phyloP scores from a whole-genome alignment of 2,888 invertebrate species.

The Scaptomyza polygonia region DNA sequence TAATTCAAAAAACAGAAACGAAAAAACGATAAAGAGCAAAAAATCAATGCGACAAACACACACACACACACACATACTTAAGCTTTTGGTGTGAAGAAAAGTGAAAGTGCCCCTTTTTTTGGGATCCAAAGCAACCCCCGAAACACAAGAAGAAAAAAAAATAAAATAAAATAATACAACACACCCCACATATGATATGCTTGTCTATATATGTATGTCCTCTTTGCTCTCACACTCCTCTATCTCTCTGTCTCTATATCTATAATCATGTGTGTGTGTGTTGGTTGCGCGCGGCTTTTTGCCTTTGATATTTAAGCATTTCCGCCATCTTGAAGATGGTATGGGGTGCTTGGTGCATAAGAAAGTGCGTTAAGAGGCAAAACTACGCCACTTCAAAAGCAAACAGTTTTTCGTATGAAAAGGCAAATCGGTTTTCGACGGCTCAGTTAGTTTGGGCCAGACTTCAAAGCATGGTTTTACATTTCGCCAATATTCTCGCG shows the following conservation, averaged over 20 bases:
- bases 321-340: conserved; percentile 71
- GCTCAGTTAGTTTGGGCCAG: conserved; percentile 57
- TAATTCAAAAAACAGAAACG: conserved; percentile 10
- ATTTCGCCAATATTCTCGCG: conserved; percentile 78
- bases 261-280: conserved; percentile 36
- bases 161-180: conserved; percentile 18
- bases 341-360: conserved; percentile 32
- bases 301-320: conserved; percentile 78
- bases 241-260: conserved; percentile 4
- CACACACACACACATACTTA: conserved; percentile 3
- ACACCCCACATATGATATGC: conserved; percentile 39
- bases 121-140: conserved; percentile 60
- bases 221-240: conserved; percentile 13
- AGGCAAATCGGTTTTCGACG: conserved; percentile 67
- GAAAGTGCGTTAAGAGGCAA: conserved; percentile 76
- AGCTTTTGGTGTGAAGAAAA: conserved; percentile 70
- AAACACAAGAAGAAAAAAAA: conserved; percentile 41
- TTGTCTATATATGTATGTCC: conserved; percentile 17
- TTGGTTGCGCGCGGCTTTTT: conserved; percentile 53
- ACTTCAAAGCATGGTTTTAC: conserved; percentile 78
- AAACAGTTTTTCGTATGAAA: conserved; percentile 66
- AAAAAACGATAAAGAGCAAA: conserved; percentile 17
- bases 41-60: conserved; percentile 69
- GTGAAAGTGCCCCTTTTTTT: conserved; percentile 64
- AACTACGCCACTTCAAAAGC: conserved; percentile 77